Conservation (phyloP, 2,888 invertebrate species). For the Chrysolina oricalcia region DNA sequence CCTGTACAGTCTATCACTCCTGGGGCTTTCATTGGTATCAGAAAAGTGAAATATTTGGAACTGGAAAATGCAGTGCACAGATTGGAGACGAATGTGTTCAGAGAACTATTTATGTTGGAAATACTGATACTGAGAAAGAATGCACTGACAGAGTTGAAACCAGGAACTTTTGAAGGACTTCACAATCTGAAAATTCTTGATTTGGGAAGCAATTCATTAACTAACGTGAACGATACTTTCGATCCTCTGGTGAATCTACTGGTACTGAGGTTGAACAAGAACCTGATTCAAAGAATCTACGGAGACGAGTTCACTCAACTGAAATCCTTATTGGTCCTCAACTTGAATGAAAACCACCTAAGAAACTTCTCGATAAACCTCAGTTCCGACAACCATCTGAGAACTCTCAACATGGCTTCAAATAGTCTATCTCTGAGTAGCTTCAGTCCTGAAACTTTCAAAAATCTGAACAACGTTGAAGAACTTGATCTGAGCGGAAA, state of each 20-base stretch:
- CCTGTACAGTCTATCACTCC: slow-evolving; percentile 59
- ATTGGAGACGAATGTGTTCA: slow-evolving; percentile 54
- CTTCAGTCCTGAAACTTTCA: slow-evolving; percentile 58
- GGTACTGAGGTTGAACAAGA: slow-evolving; percentile 59
- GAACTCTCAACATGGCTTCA: slow-evolving; percentile 60
- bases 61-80: slow-evolving; percentile 53
- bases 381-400: slow-evolving; percentile 62
- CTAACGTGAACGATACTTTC: slow-evolving; percentile 34
- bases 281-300: slow-evolving; percentile 53
- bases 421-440: slow-evolving; percentile 62
- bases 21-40: slow-evolving; percentile 64
- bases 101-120: slow-evolving; percentile 59
- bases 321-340: slow-evolving; percentile 49
- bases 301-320: slow-evolving; percentile 58
- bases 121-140: slow-evolving; percentile 60
- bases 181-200: slow-evolving; percentile 62
- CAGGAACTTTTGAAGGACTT: slow-evolving; percentile 63
- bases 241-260: slow-evolving; percentile 52
- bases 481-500: slow-evolving; percentile 62
- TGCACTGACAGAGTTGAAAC: slow-evolving; percentile 48
- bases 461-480: slow-evolving; percentile 62
- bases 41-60: slow-evolving; percentile 62
- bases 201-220: slow-evolving; percentile 54
- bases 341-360: slow-evolving; percentile 63
- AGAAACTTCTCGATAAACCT: slow-evolving; percentile 57